Conservation (phyloP, 2,797 vertebrate genomes). For the Sebastes jordani region DNA sequence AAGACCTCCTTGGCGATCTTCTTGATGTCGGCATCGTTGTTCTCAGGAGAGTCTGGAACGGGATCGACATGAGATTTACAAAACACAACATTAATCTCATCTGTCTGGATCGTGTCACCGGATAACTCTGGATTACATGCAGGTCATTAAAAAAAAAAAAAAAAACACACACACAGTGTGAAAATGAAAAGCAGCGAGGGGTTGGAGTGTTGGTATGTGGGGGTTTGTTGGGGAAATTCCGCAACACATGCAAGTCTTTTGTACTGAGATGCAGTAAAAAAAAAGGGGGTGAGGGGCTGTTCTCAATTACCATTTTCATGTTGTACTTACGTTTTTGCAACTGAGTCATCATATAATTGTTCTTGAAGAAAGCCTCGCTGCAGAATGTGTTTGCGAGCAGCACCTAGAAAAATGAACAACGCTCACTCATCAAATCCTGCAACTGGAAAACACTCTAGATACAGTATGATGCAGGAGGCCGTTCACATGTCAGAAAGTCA, state of each 20-base stretch:
- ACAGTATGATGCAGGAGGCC: neutral
- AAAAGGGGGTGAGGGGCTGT: slow-evolving; percentile 43
- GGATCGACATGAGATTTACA: slow-evolving; percentile 15
- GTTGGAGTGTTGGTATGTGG: slow-evolving; percentile 49
- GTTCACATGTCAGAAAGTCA: neutral
- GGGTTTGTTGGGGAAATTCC: slow-evolving; percentile 50
- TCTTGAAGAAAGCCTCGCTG: slow-evolving; percentile 87
- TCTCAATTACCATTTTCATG: slow-evolving; percentile 64
- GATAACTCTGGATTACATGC: slow-evolving; percentile 4
- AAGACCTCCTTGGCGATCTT: slow-evolving; percentile 89
- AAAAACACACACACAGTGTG: neutral
- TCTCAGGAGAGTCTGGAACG: slow-evolving; percentile 87
- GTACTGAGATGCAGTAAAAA: slow-evolving; percentile 43
- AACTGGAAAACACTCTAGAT: neutral
- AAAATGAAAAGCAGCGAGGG: slow-evolving; percentile 44
- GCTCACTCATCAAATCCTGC: neutral
- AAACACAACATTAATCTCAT: neutral
- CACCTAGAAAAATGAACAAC: slow-evolving; percentile 77
- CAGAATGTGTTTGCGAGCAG: slow-evolving; percentile 93
- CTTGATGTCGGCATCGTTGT: slow-evolving; percentile 89
- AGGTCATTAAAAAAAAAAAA: slow-evolving; percentile 21
- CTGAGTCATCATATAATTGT: slow-evolving; percentile 88
- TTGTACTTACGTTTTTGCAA: slow-evolving; percentile 89
- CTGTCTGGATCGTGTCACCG: slow-evolving; percentile 7
- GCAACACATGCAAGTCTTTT: slow-evolving; percentile 72